Base-by-base conservation (phyloP, 1,140 invertebrate genomes). In the Watersipora subatra region DNA sequence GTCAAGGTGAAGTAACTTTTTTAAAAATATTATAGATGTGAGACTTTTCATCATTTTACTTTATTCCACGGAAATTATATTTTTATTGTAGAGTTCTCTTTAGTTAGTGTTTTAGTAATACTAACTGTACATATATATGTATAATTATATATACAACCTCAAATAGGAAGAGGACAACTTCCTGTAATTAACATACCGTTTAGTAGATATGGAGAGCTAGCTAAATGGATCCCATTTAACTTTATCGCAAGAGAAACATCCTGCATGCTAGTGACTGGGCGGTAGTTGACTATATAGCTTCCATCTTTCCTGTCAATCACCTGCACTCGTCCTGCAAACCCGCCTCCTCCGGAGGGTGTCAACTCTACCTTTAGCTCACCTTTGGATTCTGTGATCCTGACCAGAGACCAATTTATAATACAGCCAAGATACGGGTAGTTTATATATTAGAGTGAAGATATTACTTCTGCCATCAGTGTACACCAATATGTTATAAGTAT, bases 251-350 rank as follows among this genome's bases (percentile, higher is more conserved):
- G 87, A 67, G 83, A 76, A 20, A 93, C 76, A 75, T 87, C 82
- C 34, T 81, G 78, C 73, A 90, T 91, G 30, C 86, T 85, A 73
- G 89, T 85, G 75, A 87, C 88, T 15, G 90, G 70, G 78, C 87
- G 89, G 73, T 92, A 94, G 62, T 92, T 83, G 1, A 92, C 84
- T 72, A 95, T 90, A 74, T 88, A 90, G 30, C 85, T 86, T 1
- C 90, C 90, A 85, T 95, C 90, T 72, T 88, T 87, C 66, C 87
- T 84, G 74, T 95, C 85, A 28, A 95, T 82, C 61, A 87, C 82
- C 78, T 93, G 88, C 0, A 84, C 80, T 85, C 75, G 74, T 0
- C 71, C 66, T 19, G 75, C 66, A 12, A 73, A 69, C 19, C 70
- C 63, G 0, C 63, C 57, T 46, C 68, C 69, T 64, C 63, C 28